Evolutionary conservation across 2,888 invertebrate genomes (phyloP).

Genomic region (Chironomus tentans): DNA sequence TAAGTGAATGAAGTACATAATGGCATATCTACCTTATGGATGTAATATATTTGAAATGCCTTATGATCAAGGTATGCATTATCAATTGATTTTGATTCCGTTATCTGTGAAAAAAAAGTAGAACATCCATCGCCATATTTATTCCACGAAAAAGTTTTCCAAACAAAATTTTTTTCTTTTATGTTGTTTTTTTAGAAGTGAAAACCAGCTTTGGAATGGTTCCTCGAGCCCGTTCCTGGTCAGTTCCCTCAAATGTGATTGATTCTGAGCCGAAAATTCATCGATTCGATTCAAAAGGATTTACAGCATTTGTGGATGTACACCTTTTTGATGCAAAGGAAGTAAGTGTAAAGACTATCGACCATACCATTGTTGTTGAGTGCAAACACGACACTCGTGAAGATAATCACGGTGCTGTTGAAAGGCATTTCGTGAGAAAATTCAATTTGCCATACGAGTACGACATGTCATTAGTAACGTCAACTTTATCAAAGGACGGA

Average conservation of each 20-base stretch:
- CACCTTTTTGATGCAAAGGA: constrained; percentile 5
- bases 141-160: not conserved
- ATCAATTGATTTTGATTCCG: not conserved
- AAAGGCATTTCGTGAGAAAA: constrained; percentile 15
- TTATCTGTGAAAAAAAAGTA: too few relatives aligned
- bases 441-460: constrained; percentile 10
- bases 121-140: not conserved
- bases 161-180: not conserved
- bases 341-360: constrained; percentile 8
- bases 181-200: not conserved
- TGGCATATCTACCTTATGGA: constrained; percentile 13
- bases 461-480: constrained; percentile 10
- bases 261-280: not conserved
- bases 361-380: constrained; percentile 11
- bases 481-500: constrained; percentile 2
- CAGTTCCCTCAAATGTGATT: not conserved
- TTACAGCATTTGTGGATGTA: constrained; percentile 7
- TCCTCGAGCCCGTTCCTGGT: not conserved
- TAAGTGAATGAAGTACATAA: not conserved
- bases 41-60: constrained; percentile 14
- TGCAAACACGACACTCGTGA: constrained; percentile 3
- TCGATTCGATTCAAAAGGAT: constrained; percentile 13
- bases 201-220: not conserved
- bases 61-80: not conserved
- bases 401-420: not conserved